A percentile compares a stretch with the other conserved stretches of the same genome.
Conservation (phyloP, 2,888 invertebrate genomes). For the Drosophila niveifrons region DNA sequence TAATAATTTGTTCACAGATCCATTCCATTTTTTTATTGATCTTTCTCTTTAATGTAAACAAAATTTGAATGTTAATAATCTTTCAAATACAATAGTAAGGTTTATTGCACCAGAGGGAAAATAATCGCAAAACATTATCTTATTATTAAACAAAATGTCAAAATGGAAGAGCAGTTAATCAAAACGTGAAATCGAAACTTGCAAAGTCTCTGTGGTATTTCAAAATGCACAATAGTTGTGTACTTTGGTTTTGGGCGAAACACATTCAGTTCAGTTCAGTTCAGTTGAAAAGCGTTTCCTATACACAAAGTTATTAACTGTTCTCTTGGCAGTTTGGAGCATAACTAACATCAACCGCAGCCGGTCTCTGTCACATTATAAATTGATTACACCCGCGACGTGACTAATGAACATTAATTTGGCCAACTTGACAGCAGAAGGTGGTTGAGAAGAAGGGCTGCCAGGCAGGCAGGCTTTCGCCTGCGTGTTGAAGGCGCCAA, state of each 20-base stretch:
- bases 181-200: slow-evolving; percentile 1
- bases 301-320: slow-evolving; percentile 38
- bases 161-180: background rate
- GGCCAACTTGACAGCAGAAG: slow-evolving; percentile 61
- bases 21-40: no score
- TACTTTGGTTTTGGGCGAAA: background rate
- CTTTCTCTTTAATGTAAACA: no score
- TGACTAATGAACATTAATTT: slow-evolving; percentile 75
- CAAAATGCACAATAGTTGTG: slow-evolving; percentile 1
- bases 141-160: no score
- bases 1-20: background rate
- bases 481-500: slow-evolving; percentile 28
- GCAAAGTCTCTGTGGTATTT: background rate
- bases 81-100: no score
- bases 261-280: no score
- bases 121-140: background rate
- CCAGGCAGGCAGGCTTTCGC: background rate
- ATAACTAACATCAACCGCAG: slow-evolving; percentile 66
- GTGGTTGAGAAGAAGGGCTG: slow-evolving; percentile 3
- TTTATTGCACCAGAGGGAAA: background rate
- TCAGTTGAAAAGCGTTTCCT: slow-evolving; percentile 10
- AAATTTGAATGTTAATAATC: no score
- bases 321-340: slow-evolving; percentile 33
- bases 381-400: slow-evolving; percentile 72
- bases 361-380: slow-evolving; percentile 66